Base-by-base conservation (phyloP, 1,140 invertebrate genomes). In the Solenopsis fugax region DNA sequence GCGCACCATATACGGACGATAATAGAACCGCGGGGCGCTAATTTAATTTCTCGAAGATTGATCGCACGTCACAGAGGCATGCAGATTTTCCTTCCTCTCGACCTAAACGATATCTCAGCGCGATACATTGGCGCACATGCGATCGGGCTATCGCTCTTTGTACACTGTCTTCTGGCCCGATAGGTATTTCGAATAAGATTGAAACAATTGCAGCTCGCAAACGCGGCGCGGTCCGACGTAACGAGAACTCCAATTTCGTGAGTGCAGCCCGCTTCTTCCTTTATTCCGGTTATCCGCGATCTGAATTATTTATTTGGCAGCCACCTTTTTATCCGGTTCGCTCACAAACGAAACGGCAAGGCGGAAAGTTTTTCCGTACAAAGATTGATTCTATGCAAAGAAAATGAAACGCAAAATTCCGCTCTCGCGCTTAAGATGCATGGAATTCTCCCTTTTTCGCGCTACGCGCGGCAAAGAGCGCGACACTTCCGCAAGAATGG, bases 301-400 rank as follows among this genome's bases (percentile, higher is more conserved):
- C 64, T 89, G 88, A 89, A 89, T 89, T 89, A 89, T 89, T 89
- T 89, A 89, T 88, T 77, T 72, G 29, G 6, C 37, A 71, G 54
- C 50, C 18, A 75, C 7, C 62, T 64, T 82, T 67, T 80, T 80
- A 67, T 80, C 45, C 45, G 41, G 48, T 52, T 64, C 73, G 41
- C 52, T 64, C 56, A 75, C 48, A 76, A 89, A 86, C 80, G 73
- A 81, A 54, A 29, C 29, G 69, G 29, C 73, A 62, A 80, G 73
- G 85, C 86, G 78, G 56, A 84, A 37, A 12, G 48, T 71, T 67
- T 89, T 73, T 52, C 54, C 69, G 67, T 29, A 3, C 65, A 24
- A 48, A 24, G 76, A 89, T 89, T 62, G 88, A 87, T 85, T 86
- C 69, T 37, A 52, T 37, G 54, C 60, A 4, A n/a, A 50, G 10